A percentile compares a stretch with the other conserved stretches of the same genome.
phyloP scores from a whole-genome alignment of 1,140 invertebrate species.

The Rhagoletis zephyria region DNA sequence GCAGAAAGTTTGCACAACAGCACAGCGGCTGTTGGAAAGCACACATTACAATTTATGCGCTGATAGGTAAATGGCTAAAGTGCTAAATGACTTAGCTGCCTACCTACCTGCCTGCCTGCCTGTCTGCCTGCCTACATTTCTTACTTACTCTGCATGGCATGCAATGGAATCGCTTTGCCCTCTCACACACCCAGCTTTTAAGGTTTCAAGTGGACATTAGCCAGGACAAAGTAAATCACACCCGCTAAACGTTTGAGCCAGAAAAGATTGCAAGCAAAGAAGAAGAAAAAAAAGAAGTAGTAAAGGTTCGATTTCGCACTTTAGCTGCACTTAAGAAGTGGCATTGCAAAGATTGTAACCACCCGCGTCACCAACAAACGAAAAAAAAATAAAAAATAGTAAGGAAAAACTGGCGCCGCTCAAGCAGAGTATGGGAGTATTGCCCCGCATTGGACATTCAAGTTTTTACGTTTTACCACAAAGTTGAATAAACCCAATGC shows the following conservation, averaged over 20 bases:
- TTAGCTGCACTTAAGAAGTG: constrained; percentile 32
- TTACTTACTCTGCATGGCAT: not conserved
- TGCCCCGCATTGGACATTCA: constrained; percentile 29
- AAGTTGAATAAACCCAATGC: constrained; percentile 42
- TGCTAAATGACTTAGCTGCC: not conserved
- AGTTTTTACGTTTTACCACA: constrained; percentile 40
- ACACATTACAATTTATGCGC: not conserved
- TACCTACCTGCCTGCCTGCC: not conserved
- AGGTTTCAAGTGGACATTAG: constrained; percentile 48
- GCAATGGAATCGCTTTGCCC: constrained; percentile 32
- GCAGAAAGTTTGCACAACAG: not conserved
- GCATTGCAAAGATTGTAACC: not conserved
- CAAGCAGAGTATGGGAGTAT: constrained; percentile 27
- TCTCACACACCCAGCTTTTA: not conserved
- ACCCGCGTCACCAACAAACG: not conserved
- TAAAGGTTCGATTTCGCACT: constrained; percentile 43
- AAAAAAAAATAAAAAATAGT: not conserved
- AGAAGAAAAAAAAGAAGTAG: not conserved
- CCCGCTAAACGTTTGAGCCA: constrained; percentile 3
- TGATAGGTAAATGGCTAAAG: not conserved
- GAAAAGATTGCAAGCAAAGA: not conserved
- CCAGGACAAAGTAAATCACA: constrained; percentile 1
- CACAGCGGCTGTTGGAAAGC: not conserved
- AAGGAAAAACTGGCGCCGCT: constrained; percentile 9
- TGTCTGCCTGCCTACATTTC: not conserved